Percentiles rank a stretch among this genome's conserved stretches.
Evolutionary conservation across 2,797 vertebrate genomes (phyloP).

Genomic region (Triplophysa bombifrons): DNA sequence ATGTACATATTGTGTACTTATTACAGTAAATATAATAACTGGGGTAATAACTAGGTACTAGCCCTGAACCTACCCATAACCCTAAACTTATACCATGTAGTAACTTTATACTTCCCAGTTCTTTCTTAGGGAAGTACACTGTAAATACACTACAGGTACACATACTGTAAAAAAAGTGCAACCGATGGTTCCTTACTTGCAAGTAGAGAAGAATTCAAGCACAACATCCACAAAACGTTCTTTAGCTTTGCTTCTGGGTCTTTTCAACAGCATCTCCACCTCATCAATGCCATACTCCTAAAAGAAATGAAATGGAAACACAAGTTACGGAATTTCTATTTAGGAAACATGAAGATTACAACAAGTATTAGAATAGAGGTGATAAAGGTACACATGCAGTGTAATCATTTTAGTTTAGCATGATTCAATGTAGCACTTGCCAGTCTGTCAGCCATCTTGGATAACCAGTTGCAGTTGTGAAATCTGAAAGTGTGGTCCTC

Average conservation of each 20-base stretch:
- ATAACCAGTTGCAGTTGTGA: conserved; percentile 85
- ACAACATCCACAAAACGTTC: conserved; percentile 79
- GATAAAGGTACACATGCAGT: too few species aligned
- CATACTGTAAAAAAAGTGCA: too few species aligned
- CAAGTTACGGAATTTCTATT: not conserved
- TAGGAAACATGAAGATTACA: not conserved
- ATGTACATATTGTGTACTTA: too few species aligned
- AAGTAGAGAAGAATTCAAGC: conserved; percentile 87
- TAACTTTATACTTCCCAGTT: too few species aligned
- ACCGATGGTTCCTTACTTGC: conserved; percentile 78
- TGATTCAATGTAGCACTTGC: conserved; percentile 53
- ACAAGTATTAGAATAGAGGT: not conserved
- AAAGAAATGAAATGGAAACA: conserved; percentile 1
- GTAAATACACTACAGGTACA: too few species aligned
- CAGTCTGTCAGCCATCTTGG: conserved; percentile 83
- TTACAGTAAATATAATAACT: too few species aligned
- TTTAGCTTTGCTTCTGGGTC: conserved; percentile 78
- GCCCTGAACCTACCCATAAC: too few species aligned
- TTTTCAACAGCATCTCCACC: conserved; percentile 81
- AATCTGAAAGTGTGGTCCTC: conserved; percentile 91
- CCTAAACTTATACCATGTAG: too few species aligned
- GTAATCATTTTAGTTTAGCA: too few species aligned
- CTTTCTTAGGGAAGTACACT: too few species aligned
- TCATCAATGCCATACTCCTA: conserved; percentile 87
- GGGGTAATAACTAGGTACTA: too few species aligned